Evolutionary conservation across 1,140 invertebrate genomes (phyloP).

Genomic region (Anastrepha ludens): DNA sequence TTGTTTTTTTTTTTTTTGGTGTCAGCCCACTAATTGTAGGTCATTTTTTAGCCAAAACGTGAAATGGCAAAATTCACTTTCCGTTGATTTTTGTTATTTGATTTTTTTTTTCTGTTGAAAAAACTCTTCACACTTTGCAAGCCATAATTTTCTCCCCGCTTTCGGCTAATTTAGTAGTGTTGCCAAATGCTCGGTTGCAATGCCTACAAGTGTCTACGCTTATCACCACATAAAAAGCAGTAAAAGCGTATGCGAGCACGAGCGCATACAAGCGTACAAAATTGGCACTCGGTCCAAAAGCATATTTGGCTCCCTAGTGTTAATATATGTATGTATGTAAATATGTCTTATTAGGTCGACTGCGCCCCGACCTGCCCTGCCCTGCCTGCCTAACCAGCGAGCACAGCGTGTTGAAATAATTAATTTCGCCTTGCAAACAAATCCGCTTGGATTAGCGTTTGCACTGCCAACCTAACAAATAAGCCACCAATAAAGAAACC

Average conservation of each 20-base stretch:
- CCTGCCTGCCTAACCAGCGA: background rate
- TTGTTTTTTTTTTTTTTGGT: too few relatives aligned
- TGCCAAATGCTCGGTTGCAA: background rate
- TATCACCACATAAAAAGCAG: too few relatives aligned
- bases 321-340: background rate
- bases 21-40: background rate
- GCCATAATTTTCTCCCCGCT: background rate
- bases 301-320: background rate
- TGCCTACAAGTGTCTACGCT: background rate
- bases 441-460: conserved; percentile 16
- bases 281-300: background rate
- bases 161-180: background rate
- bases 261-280: background rate
- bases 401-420: conserved; percentile 46
- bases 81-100: background rate
- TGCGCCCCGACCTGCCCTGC: too few relatives aligned
- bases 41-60: background rate
- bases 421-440: conserved; percentile 40
- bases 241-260: background rate
- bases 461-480: background rate
- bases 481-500: background rate
- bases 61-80: background rate
- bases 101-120: background rate
- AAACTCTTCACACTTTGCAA: background rate
- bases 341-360: background rate